phyloP scores from a whole-genome alignment of 2,888 invertebrate species.

The Orchesellides sinensis region DNA sequence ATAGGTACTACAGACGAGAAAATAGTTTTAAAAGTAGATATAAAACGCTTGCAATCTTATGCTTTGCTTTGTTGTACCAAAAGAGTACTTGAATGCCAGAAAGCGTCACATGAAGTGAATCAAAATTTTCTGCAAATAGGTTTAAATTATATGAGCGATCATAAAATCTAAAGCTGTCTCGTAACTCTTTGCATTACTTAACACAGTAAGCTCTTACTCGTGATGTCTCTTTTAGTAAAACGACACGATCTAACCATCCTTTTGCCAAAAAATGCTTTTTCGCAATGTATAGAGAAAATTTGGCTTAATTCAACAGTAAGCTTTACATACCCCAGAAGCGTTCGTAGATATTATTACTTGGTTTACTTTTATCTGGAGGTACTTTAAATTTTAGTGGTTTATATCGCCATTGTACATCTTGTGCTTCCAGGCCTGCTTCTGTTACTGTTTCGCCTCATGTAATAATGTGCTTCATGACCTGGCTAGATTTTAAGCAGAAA shows the following conservation, averaged over 20 bases:
- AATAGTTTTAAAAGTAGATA: not conserved
- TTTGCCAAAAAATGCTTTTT: not conserved
- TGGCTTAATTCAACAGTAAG: conserved; percentile 18
- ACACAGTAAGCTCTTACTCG: not conserved
- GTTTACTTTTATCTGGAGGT: too few species aligned
- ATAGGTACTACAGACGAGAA: too few species aligned
- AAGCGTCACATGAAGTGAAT: not conserved
- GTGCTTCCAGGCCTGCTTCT: too few species aligned
- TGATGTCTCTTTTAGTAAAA: not conserved
- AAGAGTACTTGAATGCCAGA: too few species aligned
- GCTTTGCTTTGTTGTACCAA: not conserved
- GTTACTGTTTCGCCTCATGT: too few species aligned
- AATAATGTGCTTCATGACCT: too few species aligned
- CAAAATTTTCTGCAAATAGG: conserved; percentile 13
- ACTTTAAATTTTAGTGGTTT: too few species aligned
- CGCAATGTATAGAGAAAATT: not conserved
- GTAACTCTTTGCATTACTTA: not conserved
- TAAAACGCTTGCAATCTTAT: not conserved
- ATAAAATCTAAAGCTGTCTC: conserved; percentile 6
- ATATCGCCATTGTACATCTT: too few species aligned
- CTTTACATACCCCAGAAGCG: conserved; percentile 39
- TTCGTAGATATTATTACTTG: too few species aligned
- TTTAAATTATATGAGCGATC: conserved; percentile 18
- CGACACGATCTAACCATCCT: conserved; percentile 23
- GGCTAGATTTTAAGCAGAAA: too few species aligned